Conservation (phyloP, 2,888 invertebrate genomes). For the Abscondita cerata region DNA sequence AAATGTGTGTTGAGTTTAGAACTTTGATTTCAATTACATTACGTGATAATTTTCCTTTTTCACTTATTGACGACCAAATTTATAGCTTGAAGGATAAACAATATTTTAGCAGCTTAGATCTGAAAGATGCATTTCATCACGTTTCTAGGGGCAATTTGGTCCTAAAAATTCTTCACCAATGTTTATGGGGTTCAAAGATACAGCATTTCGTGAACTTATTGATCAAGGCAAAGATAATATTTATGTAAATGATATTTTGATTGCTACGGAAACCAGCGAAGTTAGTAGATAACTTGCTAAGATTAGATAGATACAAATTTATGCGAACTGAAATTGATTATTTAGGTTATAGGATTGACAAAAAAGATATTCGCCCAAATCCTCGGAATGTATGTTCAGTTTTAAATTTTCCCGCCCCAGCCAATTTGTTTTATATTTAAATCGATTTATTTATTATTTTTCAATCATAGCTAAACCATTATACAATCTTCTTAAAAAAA, state of each 20-base stretch:
- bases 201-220: not conserved
- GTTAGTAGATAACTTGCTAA: not conserved
- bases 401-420: not conserved
- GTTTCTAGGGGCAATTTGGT: not conserved
- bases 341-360: not conserved
- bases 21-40: not conserved
- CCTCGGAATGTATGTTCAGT: not conserved
- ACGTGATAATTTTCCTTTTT: not conserved
- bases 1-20: not conserved
- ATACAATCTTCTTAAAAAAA: not conserved
- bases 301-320: not conserved
- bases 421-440: not conserved
- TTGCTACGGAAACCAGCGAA: not conserved
- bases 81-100: not conserved
- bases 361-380: not conserved
- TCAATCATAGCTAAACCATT: not conserved
- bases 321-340: not conserved
- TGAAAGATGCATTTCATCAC: conserved; percentile 1
- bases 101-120: not conserved
- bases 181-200: not conserved
- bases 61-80: conserved; percentile 2
- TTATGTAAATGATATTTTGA: conserved; percentile 1
- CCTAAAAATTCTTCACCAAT: not conserved
- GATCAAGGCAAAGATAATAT: not conserved
- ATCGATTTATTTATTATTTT: not conserved